phyloP scores from a whole-genome alignment of 2,797 vertebrate genomes.

The Bradypus variegatus region DNA sequence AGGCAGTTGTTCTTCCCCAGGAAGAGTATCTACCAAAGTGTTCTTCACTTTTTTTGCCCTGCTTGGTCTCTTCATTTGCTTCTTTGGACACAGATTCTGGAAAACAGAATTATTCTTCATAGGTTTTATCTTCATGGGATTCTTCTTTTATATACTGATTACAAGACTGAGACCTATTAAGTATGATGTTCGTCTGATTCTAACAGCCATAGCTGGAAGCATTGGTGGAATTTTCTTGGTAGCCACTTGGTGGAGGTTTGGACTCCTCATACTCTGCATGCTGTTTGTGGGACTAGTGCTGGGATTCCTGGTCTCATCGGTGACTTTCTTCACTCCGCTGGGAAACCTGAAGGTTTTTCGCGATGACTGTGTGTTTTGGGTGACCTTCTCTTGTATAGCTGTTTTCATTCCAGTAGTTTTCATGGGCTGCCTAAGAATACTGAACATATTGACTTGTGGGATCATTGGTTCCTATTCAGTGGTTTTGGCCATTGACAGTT shows the following conservation, averaged over 20 bases:
- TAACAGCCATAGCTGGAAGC: slow-evolving; percentile 80
- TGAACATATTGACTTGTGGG: slow-evolving; percentile 87
- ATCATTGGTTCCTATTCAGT: slow-evolving; percentile 83
- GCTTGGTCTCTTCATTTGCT: slow-evolving; percentile 90
- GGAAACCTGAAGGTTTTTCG: slow-evolving; percentile 83
- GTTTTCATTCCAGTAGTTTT: slow-evolving; percentile 81
- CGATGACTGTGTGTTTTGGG: slow-evolving; percentile 86
- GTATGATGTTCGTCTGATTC: slow-evolving; percentile 79
- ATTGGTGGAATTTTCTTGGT: slow-evolving; percentile 83
- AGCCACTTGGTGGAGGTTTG: slow-evolving; percentile 91
- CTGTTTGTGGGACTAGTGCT: slow-evolving; percentile 84
- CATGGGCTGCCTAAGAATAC: slow-evolving; percentile 86
- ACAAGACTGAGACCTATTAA: slow-evolving; percentile 77
- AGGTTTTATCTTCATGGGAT: slow-evolving; percentile 84
- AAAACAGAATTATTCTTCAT: slow-evolving; percentile 93
- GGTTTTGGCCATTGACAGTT: slow-evolving; percentile 83
- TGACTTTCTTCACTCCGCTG: slow-evolving; percentile 85
- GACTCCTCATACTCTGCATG: slow-evolving; percentile 81
- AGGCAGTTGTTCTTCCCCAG: no score
- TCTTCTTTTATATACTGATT: slow-evolving; percentile 86
- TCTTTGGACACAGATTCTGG: slow-evolving; percentile 93
- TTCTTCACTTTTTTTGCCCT: slow-evolving; percentile 87
- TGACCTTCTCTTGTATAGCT: slow-evolving; percentile 83
- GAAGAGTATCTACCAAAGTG: slow-evolving; percentile 84
- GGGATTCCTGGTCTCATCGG: slow-evolving; percentile 83